Percentiles rank a stretch among this genome's conserved stretches.
phyloP scores from a whole-genome alignment of 2,113 vertebrate species.

The Embiotoca jacksoni region DNA sequence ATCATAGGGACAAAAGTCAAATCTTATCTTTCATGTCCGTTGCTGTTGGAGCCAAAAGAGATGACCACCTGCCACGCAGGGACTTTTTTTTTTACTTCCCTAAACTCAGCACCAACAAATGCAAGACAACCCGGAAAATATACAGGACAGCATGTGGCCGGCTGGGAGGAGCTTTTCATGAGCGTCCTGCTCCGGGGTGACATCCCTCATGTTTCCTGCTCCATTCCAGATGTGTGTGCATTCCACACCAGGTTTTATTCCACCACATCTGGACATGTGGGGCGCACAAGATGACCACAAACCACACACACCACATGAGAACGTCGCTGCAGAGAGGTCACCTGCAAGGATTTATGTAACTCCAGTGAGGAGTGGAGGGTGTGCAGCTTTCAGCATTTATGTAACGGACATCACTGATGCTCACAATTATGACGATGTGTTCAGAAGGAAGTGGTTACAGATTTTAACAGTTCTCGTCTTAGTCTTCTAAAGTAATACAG shows the following conservation, averaged over 20 bases:
- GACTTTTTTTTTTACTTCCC: background rate
- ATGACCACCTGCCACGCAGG: background rate
- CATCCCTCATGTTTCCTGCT: constrained; percentile 48
- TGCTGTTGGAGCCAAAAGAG: background rate
- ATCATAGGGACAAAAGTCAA: constrained; percentile 28
- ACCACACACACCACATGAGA: constrained; percentile 41
- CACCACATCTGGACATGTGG: constrained; percentile 64
- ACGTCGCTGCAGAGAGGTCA: constrained; percentile 42
- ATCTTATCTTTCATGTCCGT: constrained; percentile 4
- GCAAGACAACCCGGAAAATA: constrained; percentile 37
- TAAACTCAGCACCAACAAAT: background rate
- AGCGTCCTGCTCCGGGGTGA: constrained; percentile 23
- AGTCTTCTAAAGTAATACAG: too few relatives aligned
- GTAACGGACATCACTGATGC: constrained; percentile 48
- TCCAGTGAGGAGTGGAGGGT: constrained; percentile 32
- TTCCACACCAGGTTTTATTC: constrained; percentile 51
- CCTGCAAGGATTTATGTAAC: constrained; percentile 57
- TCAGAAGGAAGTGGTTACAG: background rate
- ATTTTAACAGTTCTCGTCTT: background rate
- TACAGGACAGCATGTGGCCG: background rate
- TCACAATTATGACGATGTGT: constrained; percentile 24
- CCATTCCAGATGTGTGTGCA: constrained; percentile 64
- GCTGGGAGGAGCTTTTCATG: constrained; percentile 27
- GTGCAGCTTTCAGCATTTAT: constrained; percentile 45
- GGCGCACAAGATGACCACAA: constrained; percentile 45